Base-by-base conservation (phyloP, 2,888 invertebrate genomes). In the Hedya salicella region DNA sequence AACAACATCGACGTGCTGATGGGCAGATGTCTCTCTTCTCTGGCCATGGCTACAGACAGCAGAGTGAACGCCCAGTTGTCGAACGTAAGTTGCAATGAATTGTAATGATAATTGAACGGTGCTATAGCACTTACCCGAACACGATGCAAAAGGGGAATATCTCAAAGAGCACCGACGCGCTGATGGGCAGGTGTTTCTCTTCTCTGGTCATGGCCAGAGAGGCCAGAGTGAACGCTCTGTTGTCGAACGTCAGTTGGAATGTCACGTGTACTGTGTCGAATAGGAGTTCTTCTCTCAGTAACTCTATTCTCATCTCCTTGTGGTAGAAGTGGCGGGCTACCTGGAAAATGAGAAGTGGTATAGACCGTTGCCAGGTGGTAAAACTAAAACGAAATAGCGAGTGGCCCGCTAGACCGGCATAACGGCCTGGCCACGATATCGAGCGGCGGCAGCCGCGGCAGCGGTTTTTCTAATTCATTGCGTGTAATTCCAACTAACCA, bases 61-160 rank as follows among this genome's bases (percentile, higher is more conserved):
- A 97, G 92, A 0, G 96, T 96, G 82, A 97, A 98, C 1, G 97
- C 98, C 67, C 96, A 94, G 88, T 99, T 99, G 90, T 98, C 98
- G 83, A 99, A 99, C 16, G 96, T 96, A 75, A 98, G 92, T 83
- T 98, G 96, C 87, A 98, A 98, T 36, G 98, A n/a, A n/a, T n/a
- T n/a, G n/a, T n/a, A n/a, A n/a, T n/a, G n/a, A n/a, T n/a, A n/a
- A n/a, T n/a, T n/a, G n/a, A n/a, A n/a, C n/a, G n/a, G n/a, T n/a
- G n/a, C n/a, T n/a, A n/a, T 40, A 57, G 57, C 67, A 92, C 94
- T 93, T 88, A 97, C 96, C 97, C 97, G 87, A 99, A 99, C 46
- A 98, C 98, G 73, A 99, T 96, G 89, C 98, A 98, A 93, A 99
- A 99, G 1, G 99, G 99, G 85, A 99, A 99, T 80, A 99, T 97